Percentiles rank a stretch among this genome's conserved stretches.
phyloP scores from a whole-genome alignment of 2,113 vertebrate species.

The Zingel zingel region DNA sequence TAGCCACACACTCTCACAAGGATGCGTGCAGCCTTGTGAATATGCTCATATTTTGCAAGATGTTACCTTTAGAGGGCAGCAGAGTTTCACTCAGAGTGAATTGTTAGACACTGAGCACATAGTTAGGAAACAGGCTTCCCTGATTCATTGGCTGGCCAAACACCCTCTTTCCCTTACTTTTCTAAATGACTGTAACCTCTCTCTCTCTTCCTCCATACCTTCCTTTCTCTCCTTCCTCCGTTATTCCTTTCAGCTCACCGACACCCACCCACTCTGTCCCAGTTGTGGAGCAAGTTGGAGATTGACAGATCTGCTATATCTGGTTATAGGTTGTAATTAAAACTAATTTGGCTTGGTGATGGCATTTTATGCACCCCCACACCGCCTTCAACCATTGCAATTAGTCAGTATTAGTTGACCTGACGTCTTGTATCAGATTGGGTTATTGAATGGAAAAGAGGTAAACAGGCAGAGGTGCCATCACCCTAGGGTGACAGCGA shows the following conservation, averaged over 20 bases:
- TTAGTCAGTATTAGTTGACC: conserved; percentile 72
- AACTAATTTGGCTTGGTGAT: conserved; percentile 77
- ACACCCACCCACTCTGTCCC: conserved; percentile 7
- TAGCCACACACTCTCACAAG: not conserved
- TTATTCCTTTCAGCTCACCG: conserved; percentile 3
- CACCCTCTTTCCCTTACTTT: conserved; percentile 4
- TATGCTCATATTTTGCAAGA: not conserved
- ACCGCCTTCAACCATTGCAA: conserved; percentile 58
- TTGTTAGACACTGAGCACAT: not conserved
- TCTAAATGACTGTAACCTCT: conserved; percentile 19
- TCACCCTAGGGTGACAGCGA: conserved; percentile 47
- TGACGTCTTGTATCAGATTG: conserved; percentile 60
- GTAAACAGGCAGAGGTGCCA: conserved; percentile 52
- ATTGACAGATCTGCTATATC: conserved; percentile 75
- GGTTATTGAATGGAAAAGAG: conserved; percentile 66
- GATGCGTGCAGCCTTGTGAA: not conserved
- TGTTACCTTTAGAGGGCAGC: conserved; percentile 77
- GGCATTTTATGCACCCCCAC: conserved; percentile 60
- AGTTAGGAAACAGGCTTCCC: not conserved
- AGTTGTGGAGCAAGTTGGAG: conserved; percentile 51
- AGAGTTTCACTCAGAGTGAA: conserved; percentile 58
- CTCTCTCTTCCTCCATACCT: conserved; percentile 9
- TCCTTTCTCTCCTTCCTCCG: not conserved
- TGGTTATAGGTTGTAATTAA: conserved; percentile 77
- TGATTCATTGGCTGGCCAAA: not conserved